Percentiles rank a stretch among this genome's conserved stretches.
Conservation (phyloP, 2,888 invertebrate genomes). For the Aphidoletes aphidimyza region DNA sequence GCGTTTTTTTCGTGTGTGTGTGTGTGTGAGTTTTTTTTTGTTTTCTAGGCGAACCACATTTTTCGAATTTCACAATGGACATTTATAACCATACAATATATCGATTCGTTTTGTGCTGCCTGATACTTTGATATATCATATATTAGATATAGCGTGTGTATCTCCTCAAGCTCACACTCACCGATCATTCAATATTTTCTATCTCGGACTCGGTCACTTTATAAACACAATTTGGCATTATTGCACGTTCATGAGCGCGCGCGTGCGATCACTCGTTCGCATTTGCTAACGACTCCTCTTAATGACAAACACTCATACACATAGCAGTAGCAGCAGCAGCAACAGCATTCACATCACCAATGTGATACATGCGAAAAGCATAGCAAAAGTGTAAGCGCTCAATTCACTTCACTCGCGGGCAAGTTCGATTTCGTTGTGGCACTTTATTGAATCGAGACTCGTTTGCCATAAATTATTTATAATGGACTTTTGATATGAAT, state of each 20-base stretch:
- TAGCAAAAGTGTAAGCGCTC: not conserved
- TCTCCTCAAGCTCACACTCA: not conserved
- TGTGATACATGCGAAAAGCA: not conserved
- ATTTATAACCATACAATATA: conserved; percentile 48
- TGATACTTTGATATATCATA: conserved; percentile 42
- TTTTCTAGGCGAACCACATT: conserved; percentile 57
- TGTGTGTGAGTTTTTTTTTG: conserved; percentile 4
- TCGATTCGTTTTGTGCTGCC: conserved; percentile 28
- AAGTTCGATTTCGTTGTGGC: conserved; percentile 7
- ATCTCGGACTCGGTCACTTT: not conserved
- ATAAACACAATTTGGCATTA: conserved; percentile 41
- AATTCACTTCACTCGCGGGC: not conserved
- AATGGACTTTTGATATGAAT: conserved; percentile 51
- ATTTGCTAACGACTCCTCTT: conserved; percentile 48
- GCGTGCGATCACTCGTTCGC: too few relatives aligned
- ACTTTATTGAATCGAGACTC: conserved; percentile 42
- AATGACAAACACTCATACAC: not conserved
- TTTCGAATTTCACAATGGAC: conserved; percentile 57
- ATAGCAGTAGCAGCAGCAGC: not conserved
- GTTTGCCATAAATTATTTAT: conserved; percentile 42
- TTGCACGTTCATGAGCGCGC: conserved; percentile 45
- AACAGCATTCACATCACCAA: not conserved
- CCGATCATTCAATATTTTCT: conserved; percentile 27
- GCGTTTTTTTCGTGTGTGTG: not conserved
- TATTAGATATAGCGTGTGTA: not conserved